Evolutionary conservation across 2,113 vertebrate species (phyloP).

Genomic region (Phodopus roborovskii): DNA sequence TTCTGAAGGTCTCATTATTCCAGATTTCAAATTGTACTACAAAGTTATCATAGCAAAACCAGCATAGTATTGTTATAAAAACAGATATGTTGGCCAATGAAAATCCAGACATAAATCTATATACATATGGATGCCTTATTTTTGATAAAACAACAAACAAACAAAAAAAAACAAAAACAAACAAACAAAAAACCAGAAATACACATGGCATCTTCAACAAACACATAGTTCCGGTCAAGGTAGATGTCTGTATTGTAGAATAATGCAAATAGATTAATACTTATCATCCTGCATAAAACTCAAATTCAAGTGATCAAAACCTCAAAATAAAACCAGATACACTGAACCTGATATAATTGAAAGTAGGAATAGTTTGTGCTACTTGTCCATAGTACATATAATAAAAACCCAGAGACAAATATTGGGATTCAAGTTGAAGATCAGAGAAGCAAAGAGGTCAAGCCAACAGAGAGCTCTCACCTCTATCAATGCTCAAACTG

Average conservation of each 20-base stretch:
- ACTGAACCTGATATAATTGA: background rate
- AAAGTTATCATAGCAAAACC: background rate
- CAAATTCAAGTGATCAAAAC: background rate
- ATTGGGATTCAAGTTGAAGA: no score
- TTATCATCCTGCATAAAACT: background rate
- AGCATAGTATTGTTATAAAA: background rate
- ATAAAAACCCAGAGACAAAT: no score
- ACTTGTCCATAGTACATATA: background rate
- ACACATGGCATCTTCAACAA: background rate
- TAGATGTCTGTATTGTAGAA: background rate
- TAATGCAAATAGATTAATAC: background rate
- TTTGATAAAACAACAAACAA: no score
- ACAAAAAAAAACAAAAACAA: no score
- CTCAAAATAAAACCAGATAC: background rate
- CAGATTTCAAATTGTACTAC: background rate
- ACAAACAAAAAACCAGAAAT: background rate
- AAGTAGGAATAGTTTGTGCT: background rate
- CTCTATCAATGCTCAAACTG: no score
- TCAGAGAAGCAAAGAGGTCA: no score
- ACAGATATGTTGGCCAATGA: background rate
- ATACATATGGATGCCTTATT: background rate
- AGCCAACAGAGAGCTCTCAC: no score
- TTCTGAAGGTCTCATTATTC: background rate
- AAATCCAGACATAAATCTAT: background rate
- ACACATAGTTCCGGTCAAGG: background rate